Conservation (phyloP, 2,113 vertebrate genomes). For the Apistogramma diplotaenia region DNA sequence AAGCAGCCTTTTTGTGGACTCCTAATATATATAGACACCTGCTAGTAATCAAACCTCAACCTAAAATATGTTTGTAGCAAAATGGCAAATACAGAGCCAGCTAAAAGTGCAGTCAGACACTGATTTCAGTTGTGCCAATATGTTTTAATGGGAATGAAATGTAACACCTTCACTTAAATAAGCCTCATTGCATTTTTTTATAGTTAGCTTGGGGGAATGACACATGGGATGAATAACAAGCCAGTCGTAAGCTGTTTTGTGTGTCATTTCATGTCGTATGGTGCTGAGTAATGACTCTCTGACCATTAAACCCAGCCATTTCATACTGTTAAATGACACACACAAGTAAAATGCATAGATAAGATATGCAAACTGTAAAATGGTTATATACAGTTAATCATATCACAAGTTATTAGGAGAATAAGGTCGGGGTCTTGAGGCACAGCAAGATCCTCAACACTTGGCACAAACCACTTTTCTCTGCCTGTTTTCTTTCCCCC, state of each 20-base stretch:
- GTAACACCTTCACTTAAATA: too few species aligned
- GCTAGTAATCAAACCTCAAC: neutral
- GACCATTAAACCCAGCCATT: too few species aligned
- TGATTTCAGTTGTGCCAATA: neutral
- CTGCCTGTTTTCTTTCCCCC: neutral
- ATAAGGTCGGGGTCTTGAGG: neutral
- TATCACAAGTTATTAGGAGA: neutral
- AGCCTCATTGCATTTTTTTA: too few species aligned
- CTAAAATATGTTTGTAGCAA: neutral
- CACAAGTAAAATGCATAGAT: neutral
- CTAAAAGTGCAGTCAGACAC: too few species aligned
- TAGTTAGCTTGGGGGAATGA: too few species aligned
- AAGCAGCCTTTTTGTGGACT: fast-evolving
- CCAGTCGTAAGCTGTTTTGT: too few species aligned
- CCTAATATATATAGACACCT: neutral
- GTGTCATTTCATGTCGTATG: too few species aligned
- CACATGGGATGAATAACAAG: too few species aligned
- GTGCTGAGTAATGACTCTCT: too few species aligned
- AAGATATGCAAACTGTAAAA: neutral
- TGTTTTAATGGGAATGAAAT: too few species aligned
- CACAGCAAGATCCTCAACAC: neutral
- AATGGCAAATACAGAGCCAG: neutral
- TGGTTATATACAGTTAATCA: neutral
- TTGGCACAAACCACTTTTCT: neutral
- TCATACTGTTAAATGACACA: too few species aligned